Base-by-base conservation (phyloP, 2,888 invertebrate species). In the Leucoptera coffeella region DNA sequence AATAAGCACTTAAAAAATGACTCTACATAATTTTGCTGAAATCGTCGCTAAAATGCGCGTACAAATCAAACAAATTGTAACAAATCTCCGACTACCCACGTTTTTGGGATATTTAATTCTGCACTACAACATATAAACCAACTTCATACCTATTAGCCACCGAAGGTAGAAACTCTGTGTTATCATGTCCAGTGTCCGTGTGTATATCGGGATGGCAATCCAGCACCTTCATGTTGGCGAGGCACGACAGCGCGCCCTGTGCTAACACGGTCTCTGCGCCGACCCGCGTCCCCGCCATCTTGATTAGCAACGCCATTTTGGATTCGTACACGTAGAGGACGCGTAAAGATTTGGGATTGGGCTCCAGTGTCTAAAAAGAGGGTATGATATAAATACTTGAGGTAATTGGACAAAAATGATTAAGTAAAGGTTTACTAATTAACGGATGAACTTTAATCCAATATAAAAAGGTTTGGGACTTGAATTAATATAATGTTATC, bases 321-420 rank as follows among this genome's bases (percentile, higher is more conserved):
- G 90, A 84, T 51, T 90, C 87, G 57, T 89, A 93, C 10, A 91
- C 77, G 61, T 89, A 93, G 1, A 93, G 57, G 1, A 83, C 80
- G 29, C 85, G 77, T 22, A 92, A 67, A 2, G 79, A 80, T 25
- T 77, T 75, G 1, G 82, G 80, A 34, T 67, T 74, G 9, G 77
- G 76, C 38, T 81, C 80, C 23, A 87, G 43, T n/a, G 82, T 74
- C 45, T 67, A 45, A 2, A 5, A n/a, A n/a, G n/a, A n/a, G n/a
- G n/a, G n/a, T n/a, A n/a, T n/a, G n/a, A n/a, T n/a, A n/a, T n/a
- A n/a, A n/a, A n/a, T n/a, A n/a, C n/a, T n/a, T n/a, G n/a, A n/a
- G n/a, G n/a, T n/a, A n/a, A n/a, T n/a, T n/a, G 19, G 2, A 9
- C 4, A 12, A 23, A 23, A 2, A 9, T 12, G 12, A 12, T 12